Base-by-base conservation (phyloP, 2,113 vertebrate genomes). In the Salminus brasiliensis region DNA sequence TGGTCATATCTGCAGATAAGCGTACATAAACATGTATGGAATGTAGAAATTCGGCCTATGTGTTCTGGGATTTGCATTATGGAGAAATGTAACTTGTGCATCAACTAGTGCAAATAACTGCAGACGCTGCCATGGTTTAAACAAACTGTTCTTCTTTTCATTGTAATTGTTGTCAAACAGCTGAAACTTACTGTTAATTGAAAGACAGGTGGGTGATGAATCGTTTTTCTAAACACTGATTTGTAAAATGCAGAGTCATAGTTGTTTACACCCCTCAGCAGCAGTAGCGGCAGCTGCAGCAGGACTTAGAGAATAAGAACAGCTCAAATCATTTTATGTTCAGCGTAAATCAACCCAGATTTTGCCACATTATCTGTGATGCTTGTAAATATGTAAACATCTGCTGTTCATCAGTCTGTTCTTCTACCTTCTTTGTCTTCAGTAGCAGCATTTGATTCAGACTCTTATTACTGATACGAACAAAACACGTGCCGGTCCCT, bases 201-300 rank as follows among this genome's bases (percentile, higher is more conserved):
- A 59, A 59, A 59, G n/a, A 53, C 29, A 73, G 52, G n/a, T 57
- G n/a, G 39, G 25, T 15, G 11, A 13, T 63, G 30, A 63, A 21
- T 62, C 45, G n/a, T 49, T 1, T 63, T 74, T 74, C 11, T 36
- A 73, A 16, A 73, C 52, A n/a, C 21, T 29, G 4, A 8, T 55
- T 41, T 53, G 34, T 21, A 67, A 67, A 76, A 29, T 67, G 74
- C 74, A 55, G 32, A 8, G 47, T 76, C 74, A 76, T 55, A 55
- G 52, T 76, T 76, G 74, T 76, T 55, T 55, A 76, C 62, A 29
- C 52, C 25, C 52, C 52, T 39, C 15, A 63, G 39, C 66, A 36
- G 21, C n/a, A n/a, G n/a, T n/a, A 71, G 29, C 25, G n/a, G 7
- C 25, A 60, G 9, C 23, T 2, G 23, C 29, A 66, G 4, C 18